phyloP scores from a whole-genome alignment of 2,113 vertebrate genomes.

The Neodontobutis hainanensis region DNA sequence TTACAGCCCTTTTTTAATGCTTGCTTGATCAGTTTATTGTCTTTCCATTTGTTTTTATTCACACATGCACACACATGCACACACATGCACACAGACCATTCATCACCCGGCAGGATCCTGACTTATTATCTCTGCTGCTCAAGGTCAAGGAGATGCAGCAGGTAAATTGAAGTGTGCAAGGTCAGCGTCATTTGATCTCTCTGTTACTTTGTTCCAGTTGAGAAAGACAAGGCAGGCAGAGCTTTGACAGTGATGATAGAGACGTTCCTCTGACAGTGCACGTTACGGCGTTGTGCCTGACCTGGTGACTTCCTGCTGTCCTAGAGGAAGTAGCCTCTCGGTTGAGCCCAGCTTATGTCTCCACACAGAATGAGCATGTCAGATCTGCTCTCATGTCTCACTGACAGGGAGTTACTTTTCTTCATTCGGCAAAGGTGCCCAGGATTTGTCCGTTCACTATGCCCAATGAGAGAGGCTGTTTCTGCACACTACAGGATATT shows the following conservation, averaged over 20 bases:
- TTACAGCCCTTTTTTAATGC: conserved; percentile 10
- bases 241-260: conserved; percentile 51
- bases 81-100: conserved; percentile 92
- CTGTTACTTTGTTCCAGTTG: conserved; percentile 87
- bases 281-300: conserved; percentile 23
- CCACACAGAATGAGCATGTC: conserved; percentile 29
- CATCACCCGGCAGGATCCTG: conserved; percentile 91
- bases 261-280: conserved; percentile 31
- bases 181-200: conserved; percentile 94
- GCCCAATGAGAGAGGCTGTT: conserved; percentile 44
- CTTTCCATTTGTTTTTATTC: conserved; percentile 43
- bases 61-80: conserved; percentile 15
- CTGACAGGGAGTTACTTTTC: conserved; percentile 3
- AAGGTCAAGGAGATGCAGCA: conserved; percentile 95
- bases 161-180: conserved; percentile 95
- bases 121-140: conserved; percentile 95
- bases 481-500: conserved; percentile 62
- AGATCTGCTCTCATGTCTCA: conserved; percentile 11
- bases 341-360: conserved; percentile 20
- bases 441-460: conserved; percentile 40
- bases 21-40: conserved; percentile 82
- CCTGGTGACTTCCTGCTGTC: conserved; percentile 44
- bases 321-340: conserved; percentile 32
- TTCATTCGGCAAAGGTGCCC: conserved; percentile 3
- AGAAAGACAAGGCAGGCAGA: conserved; percentile 85